Conservation (phyloP, 2,888 invertebrate species). For the Dasypolia templi region DNA sequence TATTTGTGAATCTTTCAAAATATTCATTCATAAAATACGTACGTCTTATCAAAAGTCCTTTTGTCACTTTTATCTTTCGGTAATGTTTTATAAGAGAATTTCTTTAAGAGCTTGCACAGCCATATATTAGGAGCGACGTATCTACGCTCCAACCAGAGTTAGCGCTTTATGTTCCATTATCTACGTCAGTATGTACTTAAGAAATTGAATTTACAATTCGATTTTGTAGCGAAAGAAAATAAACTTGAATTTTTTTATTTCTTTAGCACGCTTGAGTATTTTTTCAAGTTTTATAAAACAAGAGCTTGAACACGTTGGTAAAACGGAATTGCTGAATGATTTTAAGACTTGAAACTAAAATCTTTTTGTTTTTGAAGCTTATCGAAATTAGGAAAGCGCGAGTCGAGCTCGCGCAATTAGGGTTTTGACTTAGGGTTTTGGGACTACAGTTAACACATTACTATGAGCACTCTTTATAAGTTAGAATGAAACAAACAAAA, state of each 20-base stretch:
- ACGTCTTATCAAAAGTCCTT: slow-evolving; percentile 74
- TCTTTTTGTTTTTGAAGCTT: slow-evolving; percentile 17
- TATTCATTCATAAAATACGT: slow-evolving; percentile 74
- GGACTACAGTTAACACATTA: neutral
- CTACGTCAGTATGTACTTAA: slow-evolving; percentile 46
- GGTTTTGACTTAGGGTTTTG: too few relatives aligned
- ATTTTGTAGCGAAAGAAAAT: slow-evolving; percentile 45
- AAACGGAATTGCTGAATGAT: slow-evolving; percentile 34
- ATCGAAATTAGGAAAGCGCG: neutral
- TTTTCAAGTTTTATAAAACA: slow-evolving; percentile 40
- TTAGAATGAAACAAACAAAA: too few relatives aligned
- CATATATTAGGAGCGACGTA: slow-evolving; percentile 50
- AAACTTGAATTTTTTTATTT: slow-evolving; percentile 44
- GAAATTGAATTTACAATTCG: slow-evolving; percentile 55
- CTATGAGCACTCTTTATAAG: neutral
- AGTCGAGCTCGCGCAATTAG: neutral
- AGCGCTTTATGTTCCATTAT: slow-evolving; percentile 52
- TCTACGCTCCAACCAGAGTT: slow-evolving; percentile 43
- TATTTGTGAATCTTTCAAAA: slow-evolving; percentile 75
- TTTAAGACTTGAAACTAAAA: slow-evolving; percentile 17
- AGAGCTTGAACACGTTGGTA: slow-evolving; percentile 22
- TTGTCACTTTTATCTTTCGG: slow-evolving; percentile 68
- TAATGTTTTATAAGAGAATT: slow-evolving; percentile 63
- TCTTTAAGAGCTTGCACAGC: slow-evolving; percentile 59
- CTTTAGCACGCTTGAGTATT: slow-evolving; percentile 31